These are phyloP conservation scores for Cerceris ruficornis DNA, from an alignment of 2,888 invertebrate genomes.

Conservation along the genomic window DNA sequence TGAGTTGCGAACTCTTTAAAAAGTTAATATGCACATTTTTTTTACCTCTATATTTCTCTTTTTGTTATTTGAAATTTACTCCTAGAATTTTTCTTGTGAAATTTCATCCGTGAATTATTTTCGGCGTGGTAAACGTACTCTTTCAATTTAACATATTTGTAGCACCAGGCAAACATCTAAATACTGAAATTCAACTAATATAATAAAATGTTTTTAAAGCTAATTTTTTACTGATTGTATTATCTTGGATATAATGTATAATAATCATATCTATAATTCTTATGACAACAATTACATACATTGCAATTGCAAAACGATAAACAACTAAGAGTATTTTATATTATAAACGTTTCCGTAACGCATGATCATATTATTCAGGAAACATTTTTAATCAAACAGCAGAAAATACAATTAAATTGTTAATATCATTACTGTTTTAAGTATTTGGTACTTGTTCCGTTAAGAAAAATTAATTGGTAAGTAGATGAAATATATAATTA, in stretches of 20 bases:
- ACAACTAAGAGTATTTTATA: not conserved
- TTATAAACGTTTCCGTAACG: conserved; percentile 25
- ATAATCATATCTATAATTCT: conserved; percentile 1
- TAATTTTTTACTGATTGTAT: conserved; percentile 18
- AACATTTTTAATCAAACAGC: not conserved
- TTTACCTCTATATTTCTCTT: conserved; percentile 2
- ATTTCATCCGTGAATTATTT: conserved; percentile 15
- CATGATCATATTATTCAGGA: conserved; percentile 5
- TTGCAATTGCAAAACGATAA: not conserved
- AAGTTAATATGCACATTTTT: conserved; percentile 12
- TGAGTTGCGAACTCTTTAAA: conserved; percentile 2
- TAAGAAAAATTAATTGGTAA: conserved; percentile 30
- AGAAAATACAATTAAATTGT: conserved; percentile 7
- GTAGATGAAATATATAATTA: conserved; percentile 9
- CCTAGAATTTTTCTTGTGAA: conserved; percentile 17
- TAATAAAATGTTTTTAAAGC: conserved; percentile 3
- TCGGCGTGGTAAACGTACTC: conserved; percentile 17
- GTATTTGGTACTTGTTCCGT: conserved; percentile 27
- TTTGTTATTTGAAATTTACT: not conserved
- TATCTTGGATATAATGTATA: no score
- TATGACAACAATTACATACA: no score
- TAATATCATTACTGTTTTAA: conserved; percentile 34
- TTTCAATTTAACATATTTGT: conserved; percentile 26
- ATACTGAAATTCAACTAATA: conserved; percentile 11
- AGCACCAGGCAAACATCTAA: conserved; percentile 37